Evolutionary conservation across 2,888 invertebrate genomes (phyloP), one percentile per base, ranked within the genome.

Genomic region (Patella caerulea): DNA sequence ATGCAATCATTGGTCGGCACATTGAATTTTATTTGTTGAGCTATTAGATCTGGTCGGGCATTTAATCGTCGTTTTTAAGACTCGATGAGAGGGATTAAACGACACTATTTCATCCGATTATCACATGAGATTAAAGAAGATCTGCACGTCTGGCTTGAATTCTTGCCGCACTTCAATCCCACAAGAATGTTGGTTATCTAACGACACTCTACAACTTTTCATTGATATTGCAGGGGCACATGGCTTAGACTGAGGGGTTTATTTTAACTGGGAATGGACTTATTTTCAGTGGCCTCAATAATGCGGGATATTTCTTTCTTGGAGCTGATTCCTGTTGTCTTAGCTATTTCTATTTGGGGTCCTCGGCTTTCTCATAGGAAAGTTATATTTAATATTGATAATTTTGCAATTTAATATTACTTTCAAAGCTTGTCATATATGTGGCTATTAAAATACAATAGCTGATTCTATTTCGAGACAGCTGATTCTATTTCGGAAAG

Each of bases 1-100:
- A 55, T 73, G 19, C 73, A 73, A 14, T 19, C 73, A 12, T 53
- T 73, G 54, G 15, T 59, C 7, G n/a, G 59, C n/a, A n/a, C 59
- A 12, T 15, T 59, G 15, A 15, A 19, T 59, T 77, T 77, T 17
- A 77, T 74, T 29, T 65, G 65, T 24, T 73, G 54, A 34, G 73
- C 77, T n/a, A 53, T 75, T n/a, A 19, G 71, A 11, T 53, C 71
- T 74, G 74, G 56, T 15, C 54, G 73, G 24, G 73, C 77, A 3
- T 79, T 77, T 19, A 79, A 75, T 15, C 75, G 77, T 45, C 56
- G 77, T 2, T 79, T 77, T 71, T 75, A 75, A 73, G 73, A 79
- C 71, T 70, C 74, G 53, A 73, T 77, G 70, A 45, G 34, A 5
- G 34, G 34, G 5, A 45, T 45, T 45, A 7, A 45, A 45, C 45